A percentile compares a stretch with the other conserved stretches of the same genome.
Evolutionary conservation across 2,888 invertebrate genomes (phyloP).

Genomic region (Metalampra italica): DNA sequence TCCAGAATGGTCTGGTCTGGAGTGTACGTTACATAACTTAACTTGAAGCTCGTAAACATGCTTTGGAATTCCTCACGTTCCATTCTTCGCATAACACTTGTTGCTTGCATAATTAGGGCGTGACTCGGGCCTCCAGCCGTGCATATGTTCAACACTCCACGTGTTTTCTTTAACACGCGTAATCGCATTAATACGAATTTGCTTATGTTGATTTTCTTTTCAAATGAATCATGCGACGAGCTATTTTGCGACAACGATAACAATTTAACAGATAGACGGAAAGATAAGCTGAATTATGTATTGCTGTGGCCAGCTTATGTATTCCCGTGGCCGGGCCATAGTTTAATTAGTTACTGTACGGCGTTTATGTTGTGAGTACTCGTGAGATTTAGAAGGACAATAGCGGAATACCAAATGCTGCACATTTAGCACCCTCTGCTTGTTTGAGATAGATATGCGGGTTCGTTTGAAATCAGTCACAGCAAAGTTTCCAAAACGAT

Average conservation of each 20-base stretch:
- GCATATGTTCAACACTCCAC: conserved; percentile 20
- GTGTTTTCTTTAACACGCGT: conserved; percentile 14
- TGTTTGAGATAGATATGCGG: too few relatives aligned
- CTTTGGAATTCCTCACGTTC: conserved; percentile 36
- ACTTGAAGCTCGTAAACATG: conserved; percentile 63
- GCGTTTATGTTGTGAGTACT: neutral
- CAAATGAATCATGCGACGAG: neutral
- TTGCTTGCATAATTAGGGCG: conserved; percentile 34
- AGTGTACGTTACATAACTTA: conserved; percentile 62
- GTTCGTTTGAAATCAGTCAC: too few relatives aligned
- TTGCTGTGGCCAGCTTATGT: neutral
- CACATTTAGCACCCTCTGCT: too few relatives aligned
- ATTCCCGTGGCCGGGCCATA: neutral
- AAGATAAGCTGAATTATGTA: conserved; percentile 1
- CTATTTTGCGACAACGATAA: conserved; percentile 1
- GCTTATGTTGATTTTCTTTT: neutral
- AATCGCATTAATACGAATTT: neutral
- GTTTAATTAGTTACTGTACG: neutral
- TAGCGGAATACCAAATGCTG: too few relatives aligned
- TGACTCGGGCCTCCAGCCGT: conserved; percentile 17
- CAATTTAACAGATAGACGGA: neutral
- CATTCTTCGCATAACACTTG: conserved; percentile 31
- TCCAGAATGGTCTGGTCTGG: conserved; percentile 39
- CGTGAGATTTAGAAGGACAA: too few relatives aligned
- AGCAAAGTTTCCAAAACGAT: too few relatives aligned